Base-by-base conservation (phyloP, 2,797 vertebrate species). In the Sebastiscus tertius region DNA sequence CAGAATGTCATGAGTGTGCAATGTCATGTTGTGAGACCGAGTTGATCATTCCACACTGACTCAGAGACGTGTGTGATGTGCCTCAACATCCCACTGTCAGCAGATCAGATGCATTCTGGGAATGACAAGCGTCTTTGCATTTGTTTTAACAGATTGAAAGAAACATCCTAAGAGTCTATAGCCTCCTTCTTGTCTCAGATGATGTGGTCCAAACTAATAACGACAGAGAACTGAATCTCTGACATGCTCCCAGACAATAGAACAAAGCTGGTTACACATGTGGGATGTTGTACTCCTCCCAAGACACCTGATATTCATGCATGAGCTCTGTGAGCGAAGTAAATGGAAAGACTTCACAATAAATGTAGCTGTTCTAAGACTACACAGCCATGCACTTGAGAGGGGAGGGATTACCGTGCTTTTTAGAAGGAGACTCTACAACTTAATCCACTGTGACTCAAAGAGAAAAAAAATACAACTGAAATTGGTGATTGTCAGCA, bases 241-340 rank as follows among this genome's bases (percentile, higher is more conserved):
- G 46, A 79, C 81, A 72, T 77, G 71, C 76, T 85, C 72, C 8
- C 13, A 65, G 27, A 73, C 70, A 85, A 80, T 36, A 59, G 42
- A 74, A 31, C 22, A 75, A 86, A 85, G 81, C 61, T 69, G 70
- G 71, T 27, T 70, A 73, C 58, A 22, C 64, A 27, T 65, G 31
- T 52, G 42, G 63, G 66, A 59, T 75, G 75, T 34, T 67, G 61
- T 10, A 20, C 54, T 54, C 68, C 60, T 79, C 77, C 70, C 74
- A 58, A 33, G 83, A 87, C 79, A 89, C 80, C 71, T 10, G 71
- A 88, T 81, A 85, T 59, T 49, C 46, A 60, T 54, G 66, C 42
- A 39, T 75, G 75, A 71, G 58, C 61, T 60, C 65, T 82, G 72
- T 22, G 31, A 62, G 58, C 8, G 8, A 13, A 64, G 55, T 33